phyloP scores from a whole-genome alignment of 2,113 vertebrate genomes.

The Sturnus vulgaris region DNA sequence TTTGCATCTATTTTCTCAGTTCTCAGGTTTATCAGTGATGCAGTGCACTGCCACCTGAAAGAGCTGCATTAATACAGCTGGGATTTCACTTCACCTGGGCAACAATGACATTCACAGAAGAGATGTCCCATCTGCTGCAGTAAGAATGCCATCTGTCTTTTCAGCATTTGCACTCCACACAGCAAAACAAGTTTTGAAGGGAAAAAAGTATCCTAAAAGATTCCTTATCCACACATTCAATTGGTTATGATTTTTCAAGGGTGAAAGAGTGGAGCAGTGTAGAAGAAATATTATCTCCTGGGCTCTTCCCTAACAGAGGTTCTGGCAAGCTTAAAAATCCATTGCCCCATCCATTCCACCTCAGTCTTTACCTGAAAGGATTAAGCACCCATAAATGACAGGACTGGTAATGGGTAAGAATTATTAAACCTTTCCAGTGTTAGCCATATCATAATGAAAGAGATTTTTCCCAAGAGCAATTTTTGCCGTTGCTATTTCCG shows the following conservation, averaged over 20 bases:
- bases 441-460: background rate
- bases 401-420: background rate
- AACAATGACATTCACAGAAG: constrained; percentile 53
- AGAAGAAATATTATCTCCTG: background rate
- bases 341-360: background rate
- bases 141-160: constrained; percentile 45
- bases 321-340: background rate
- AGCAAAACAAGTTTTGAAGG: constrained; percentile 1
- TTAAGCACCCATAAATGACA: background rate
- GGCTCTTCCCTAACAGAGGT: background rate
- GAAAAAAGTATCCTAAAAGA: background rate
- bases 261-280: background rate
- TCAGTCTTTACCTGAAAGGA: background rate
- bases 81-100: constrained; percentile 49
- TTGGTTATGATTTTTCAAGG: background rate
- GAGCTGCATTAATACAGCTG: constrained; percentile 14
- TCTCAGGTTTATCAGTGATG: constrained; percentile 23
- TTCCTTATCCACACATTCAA: background rate
- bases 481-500: background rate
- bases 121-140: constrained; percentile 52
- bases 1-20: constrained; percentile 31
- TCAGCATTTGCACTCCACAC: background rate
- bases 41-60: constrained; percentile 26
- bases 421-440: background rate
- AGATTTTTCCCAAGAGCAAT: background rate